A percentile compares a stretch with the other conserved stretches of the same genome.
Conservation (phyloP, 2,113 vertebrate genomes). For the Prietella phreatophila region DNA sequence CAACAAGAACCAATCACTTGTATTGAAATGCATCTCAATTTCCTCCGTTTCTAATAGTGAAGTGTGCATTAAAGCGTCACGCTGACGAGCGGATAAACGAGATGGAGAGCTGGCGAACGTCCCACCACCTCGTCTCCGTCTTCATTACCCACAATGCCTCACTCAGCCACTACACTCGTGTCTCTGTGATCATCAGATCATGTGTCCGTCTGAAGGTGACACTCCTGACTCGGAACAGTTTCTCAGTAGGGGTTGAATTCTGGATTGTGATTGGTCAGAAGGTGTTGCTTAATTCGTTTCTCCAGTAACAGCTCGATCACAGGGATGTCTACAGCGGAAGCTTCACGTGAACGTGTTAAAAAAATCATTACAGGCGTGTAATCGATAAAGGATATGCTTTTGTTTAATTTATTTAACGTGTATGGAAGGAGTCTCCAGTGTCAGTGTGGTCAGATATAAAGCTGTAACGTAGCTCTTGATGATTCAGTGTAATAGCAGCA, state of each 20-base stretch:
- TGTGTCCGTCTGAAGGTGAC: background rate
- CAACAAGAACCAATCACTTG: conserved; percentile 79
- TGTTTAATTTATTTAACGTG: background rate
- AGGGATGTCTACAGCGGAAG: background rate
- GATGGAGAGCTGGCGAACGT: conserved; percentile 68
- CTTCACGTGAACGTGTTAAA: background rate
- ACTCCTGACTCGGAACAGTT: background rate
- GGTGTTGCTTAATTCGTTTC: background rate
- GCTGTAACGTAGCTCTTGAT: background rate
- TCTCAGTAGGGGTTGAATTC: background rate
- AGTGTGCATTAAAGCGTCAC: conserved; percentile 77
- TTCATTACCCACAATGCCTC: conserved; percentile 60
- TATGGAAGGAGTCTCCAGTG: background rate
- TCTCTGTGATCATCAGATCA: conserved; percentile 41
- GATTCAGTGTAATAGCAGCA: background rate
- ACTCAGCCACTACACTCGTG: conserved; percentile 33
- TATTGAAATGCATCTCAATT: conserved; percentile 84
- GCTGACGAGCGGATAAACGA: conserved; percentile 73
- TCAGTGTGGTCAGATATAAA: background rate
- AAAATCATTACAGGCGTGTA: background rate
- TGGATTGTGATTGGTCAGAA: background rate
- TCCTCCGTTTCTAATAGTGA: conserved; percentile 74
- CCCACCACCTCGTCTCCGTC: conserved; percentile 70
- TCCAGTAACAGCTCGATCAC: background rate
- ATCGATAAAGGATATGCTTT: background rate